Evolutionary conservation across 92 coral and sea anemone species (phyloP).

Genomic region (Pocillopora meandrina): DNA sequence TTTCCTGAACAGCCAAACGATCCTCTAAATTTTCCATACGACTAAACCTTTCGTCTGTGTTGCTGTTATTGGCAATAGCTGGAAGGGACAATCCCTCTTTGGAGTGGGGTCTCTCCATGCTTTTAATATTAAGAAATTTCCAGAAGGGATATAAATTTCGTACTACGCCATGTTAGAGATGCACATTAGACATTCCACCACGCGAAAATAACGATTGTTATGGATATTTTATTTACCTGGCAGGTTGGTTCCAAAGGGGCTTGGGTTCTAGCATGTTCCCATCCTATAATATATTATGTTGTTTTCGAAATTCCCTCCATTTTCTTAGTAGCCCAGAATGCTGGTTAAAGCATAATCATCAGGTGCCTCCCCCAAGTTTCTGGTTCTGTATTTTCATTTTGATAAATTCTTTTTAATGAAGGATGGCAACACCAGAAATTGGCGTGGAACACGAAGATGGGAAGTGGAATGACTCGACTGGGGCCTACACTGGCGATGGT

Average conservation of each 20-base stretch:
- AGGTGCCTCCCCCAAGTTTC: conserved; percentile 38
- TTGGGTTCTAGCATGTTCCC: conserved; percentile 21
- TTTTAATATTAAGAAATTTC: not conserved
- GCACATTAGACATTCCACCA: conserved; percentile 39
- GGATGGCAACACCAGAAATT: conserved; percentile 61
- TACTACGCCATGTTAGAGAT: not conserved
- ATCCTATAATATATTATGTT: conserved; percentile 63
- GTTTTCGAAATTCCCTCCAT: conserved; percentile 85
- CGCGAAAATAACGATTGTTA: conserved; percentile 18
- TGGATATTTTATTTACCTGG: conserved; percentile 21
- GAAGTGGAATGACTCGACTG: conserved; percentile 53
- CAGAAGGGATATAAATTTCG: not conserved
- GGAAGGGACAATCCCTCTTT: conserved; percentile 70
- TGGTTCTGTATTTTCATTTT: not conserved
- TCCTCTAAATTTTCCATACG: conserved; percentile 87
- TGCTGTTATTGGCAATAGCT: conserved; percentile 54
- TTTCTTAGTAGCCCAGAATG: not conserved
- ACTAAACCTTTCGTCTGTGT: conserved; percentile 63
- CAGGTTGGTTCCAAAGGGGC: not conserved
- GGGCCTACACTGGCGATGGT: conserved; percentile 49
- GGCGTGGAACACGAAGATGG: conserved; percentile 66
- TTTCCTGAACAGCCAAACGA: conserved; percentile 73
- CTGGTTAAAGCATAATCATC: conserved; percentile 13
- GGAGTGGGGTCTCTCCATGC: conserved; percentile 65
- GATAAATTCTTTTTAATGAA: conserved; percentile 6